These are phyloP conservation scores for Melitaea athalia DNA, from an alignment of 2,888 invertebrate species.

Conservation along the genomic window DNA sequence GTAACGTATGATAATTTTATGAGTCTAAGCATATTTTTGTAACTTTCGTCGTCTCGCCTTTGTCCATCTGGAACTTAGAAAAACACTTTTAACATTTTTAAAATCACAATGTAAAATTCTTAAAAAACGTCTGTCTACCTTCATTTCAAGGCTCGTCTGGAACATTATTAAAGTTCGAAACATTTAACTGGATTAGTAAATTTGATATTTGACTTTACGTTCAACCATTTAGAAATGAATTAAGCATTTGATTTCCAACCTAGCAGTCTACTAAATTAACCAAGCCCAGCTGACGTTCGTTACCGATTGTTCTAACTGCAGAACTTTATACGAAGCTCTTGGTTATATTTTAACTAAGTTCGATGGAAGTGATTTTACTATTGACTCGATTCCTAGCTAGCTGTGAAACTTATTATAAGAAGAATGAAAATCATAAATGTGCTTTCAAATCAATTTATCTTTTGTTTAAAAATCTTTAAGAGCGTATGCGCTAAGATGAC, in stretches of 20 bases:
- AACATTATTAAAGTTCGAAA: slow-evolving; percentile 20
- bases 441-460: too few species aligned
- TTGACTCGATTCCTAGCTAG: background rate
- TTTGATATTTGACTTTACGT: slow-evolving; percentile 28
- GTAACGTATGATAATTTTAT: background rate
- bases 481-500: too few species aligned
- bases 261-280: slow-evolving; percentile 33
- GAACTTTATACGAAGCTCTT: slow-evolving; percentile 23
- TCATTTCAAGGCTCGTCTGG: background rate
- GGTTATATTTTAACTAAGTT: slow-evolving; percentile 15
- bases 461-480: too few species aligned
- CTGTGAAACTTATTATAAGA: background rate
- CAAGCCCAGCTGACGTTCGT: slow-evolving; percentile 27
- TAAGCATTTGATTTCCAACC: slow-evolving; percentile 31
- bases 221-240: slow-evolving; percentile 30
- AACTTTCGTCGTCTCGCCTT: background rate
- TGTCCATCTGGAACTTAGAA: background rate
- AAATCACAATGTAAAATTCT: background rate
- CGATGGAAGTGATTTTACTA: background rate
- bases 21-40: background rate
- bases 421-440: too few species aligned
- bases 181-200: slow-evolving; percentile 24
- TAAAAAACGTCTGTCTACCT: background rate
- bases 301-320: slow-evolving; percentile 28
- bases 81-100: background rate